Evolutionary conservation across 1,140 invertebrate species (phyloP), one percentile per base, ranked within the genome.

Genomic region (Drosophila repletoides): DNA sequence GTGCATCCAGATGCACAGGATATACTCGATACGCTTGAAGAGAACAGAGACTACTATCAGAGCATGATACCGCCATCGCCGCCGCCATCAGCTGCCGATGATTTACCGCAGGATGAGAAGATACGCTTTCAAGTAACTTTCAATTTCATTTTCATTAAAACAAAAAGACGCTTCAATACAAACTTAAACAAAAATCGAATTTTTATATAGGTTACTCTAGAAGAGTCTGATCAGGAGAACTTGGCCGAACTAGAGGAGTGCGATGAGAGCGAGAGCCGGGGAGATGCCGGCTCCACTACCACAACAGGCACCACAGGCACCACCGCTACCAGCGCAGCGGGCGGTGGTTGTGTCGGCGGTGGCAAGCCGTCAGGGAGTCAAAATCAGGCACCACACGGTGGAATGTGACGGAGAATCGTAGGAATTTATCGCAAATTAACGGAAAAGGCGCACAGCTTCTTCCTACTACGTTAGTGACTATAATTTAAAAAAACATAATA

Each of bases 1-100:
- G 98, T 99, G 1, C 97, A 99, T 91, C 98, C 98, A 0, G 98
- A 99, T 90, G 98, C 98, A 5, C 98, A 99, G 91, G 96, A 98
- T 45, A 99, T 99, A 72, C 92, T 99, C 38, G 98, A 99, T 91
- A 98, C 96, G 2, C 92, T 99, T 55, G 98, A 99, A 92, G 97
- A 99, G 91, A 99, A 99, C 91, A 93, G 98, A 43, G 97, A 99
- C 91, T 99, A 97, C 95, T 99, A 99, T 91, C 95, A 97, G 90
- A 95, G 95, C 63, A 95, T 95, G 93, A 95, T 95, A 83, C 95
- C 95, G 9, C 94, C 95, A 5, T 95, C 95, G 71, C 95, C 95
- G 52, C 94, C 95, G 22, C 94, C 95, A 31, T 94, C 94, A 14
- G 91, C 92, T 7, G 90, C 87, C 60, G 81, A 91, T 61, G 88